Evolutionary conservation across 1,140 invertebrate genomes (phyloP).

Genomic region (Sycophaga agraensis): DNA sequence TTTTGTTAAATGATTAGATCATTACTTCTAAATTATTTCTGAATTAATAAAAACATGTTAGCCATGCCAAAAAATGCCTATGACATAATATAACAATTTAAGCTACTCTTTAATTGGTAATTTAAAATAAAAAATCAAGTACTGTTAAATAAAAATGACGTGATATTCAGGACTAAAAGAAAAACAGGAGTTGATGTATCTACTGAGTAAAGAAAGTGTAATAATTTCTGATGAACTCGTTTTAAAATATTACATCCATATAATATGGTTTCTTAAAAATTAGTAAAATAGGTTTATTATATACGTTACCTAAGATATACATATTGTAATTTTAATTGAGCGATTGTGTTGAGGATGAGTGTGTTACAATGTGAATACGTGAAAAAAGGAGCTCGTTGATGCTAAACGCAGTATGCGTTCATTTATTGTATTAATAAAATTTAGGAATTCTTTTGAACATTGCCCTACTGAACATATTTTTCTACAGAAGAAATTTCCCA

Average conservation of each 20-base stretch:
- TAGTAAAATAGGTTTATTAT: conserved; percentile 17
- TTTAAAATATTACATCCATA: conserved; percentile 5
- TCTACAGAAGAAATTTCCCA: neutral
- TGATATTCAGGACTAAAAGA: neutral
- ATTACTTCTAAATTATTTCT: neutral
- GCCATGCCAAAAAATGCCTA: neutral
- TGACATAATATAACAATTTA: conserved; percentile 2
- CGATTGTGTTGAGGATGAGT: conserved; percentile 18
- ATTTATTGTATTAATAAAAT: conserved; percentile 27
- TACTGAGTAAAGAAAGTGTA: no score
- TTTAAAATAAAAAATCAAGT: conserved; percentile 8
- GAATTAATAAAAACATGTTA: conserved; percentile 3
- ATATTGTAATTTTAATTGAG: conserved; percentile 28
- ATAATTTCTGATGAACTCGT: neutral
- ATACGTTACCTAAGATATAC: conserved; percentile 32
- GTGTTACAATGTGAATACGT: conserved; percentile 28
- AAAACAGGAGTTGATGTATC: neutral
- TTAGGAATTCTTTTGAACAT: conserved; percentile 20
- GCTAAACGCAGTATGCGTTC: conserved; percentile 10
- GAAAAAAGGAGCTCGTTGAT: conserved; percentile 23
- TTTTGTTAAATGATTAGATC: neutral
- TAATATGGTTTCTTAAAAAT: conserved; percentile 5
- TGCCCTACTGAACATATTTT: conserved; percentile 23
- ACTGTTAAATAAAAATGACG: conserved; percentile 3
- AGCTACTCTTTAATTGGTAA: conserved; percentile 4